Base-by-base conservation (phyloP, 1,140 invertebrate species). In the Lordiphosa mommai region DNA sequence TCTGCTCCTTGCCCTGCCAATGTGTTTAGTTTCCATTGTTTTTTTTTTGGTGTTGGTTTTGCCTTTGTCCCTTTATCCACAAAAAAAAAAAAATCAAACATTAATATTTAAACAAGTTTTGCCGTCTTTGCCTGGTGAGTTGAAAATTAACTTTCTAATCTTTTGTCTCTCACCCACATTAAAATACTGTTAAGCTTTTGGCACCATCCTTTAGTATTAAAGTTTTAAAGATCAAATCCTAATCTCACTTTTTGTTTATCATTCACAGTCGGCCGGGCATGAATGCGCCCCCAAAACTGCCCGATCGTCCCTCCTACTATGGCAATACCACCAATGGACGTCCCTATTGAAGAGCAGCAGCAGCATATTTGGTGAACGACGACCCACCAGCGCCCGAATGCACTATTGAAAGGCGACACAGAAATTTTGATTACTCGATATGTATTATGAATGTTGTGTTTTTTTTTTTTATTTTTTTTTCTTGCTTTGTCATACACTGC, bases 311-410 rank as follows among this genome's bases (percentile, higher is more conserved):
- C 3, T 79, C 71, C 7, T 84, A 86, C 37, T 84, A 84, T 34
- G 77, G 77, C n/a, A 85, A 80, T 32, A 86, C 70, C 16, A 77
- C 72, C 10, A 87, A 87, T 51, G 72, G 74, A 50, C 71, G 85
- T 27, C 79, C 72, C 12, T 79, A 63, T 33, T 79, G 13, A 61
- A 29, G 1, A 17, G 5, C 20, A 23, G 20, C 5, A 5, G 20
- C 6, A 27, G 23, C 6, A 27, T 6, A 27, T 5, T 6, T 7
- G 23, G 23, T 7, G 23, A 40, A 23, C n/a, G 23, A 8, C 10
- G 40, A 29, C 20, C 40, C 20, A n/a, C 23, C 40, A 13, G 20
- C 40, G 23, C 7, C 16, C n/a, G n/a, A 20, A 29, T n/a, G 4
- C 10, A 12, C n/a, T 13, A 0, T 27, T 2, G 13, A 12, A 27